Base-by-base conservation (phyloP, 2,888 invertebrate genomes). In the Leucania comma region DNA sequence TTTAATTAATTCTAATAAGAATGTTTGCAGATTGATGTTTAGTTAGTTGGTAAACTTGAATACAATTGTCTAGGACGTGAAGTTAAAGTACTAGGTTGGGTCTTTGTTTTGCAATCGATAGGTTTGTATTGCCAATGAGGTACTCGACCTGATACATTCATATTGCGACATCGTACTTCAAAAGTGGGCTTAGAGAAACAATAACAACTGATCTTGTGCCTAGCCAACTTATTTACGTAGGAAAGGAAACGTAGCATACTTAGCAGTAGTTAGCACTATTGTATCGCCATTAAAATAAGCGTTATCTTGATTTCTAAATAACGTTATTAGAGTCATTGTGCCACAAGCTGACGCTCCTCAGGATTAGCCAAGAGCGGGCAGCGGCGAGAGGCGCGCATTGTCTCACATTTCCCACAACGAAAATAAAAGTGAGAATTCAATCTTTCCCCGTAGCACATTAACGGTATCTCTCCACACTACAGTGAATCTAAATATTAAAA, bases 381-480 rank as follows among this genome's bases (percentile, higher is more conserved):
- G 70, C 57, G 67, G 57, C 69, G 63, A 60, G 67, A 72, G 57
- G 60, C 68, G 57, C 62, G 74, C 82, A 83, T 79, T 83, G 83
- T 85, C 64, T 82, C 46, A 29, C 62, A 71, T 70, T 86, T 86
- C 84, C 75, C 86, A 93, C 90, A 91, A 84, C 85, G 93, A 95
- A 95, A 95, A 90, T 91, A 94, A 94, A 93, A 95, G 95, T 95
- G 92, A 92, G 91, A 91, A 92, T 93, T 90, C 90, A 93, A 93
- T 94, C 89, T 91, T 89, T 87, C 83, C 78, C 85, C 86, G 84
- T 81, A 78, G 72, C 79, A 86, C 85, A 89, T 89, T 92, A 94
- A 94, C 94, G 92, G 95, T 93, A 92, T 86, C 87, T 87, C 81
- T 88, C 82, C 85, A 91, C 92, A 91, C 89, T 89, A 93, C 91